These are phyloP conservation scores for Pammene fasciana DNA, from an alignment of 2,888 invertebrate genomes.

Conservation along the genomic window DNA sequence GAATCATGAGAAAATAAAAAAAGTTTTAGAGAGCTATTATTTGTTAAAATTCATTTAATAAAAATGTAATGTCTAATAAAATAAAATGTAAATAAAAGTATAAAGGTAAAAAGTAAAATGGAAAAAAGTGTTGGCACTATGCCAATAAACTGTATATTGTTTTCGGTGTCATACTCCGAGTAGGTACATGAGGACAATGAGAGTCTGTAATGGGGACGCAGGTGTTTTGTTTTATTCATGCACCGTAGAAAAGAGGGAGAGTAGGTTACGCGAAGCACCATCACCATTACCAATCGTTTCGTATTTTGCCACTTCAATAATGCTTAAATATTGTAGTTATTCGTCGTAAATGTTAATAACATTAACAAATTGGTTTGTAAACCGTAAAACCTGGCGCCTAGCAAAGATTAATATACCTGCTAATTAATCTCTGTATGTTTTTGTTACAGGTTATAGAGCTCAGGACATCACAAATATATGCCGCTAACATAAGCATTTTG, in stretches of 20 bases:
- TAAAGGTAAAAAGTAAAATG: too few species aligned
- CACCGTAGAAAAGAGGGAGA: slow-evolving; percentile 40
- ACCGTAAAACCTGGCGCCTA: background rate
- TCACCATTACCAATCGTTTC: slow-evolving; percentile 4
- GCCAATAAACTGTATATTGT: slow-evolving; percentile 46
- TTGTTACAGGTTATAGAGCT: slow-evolving; percentile 75
- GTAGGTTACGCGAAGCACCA: slow-evolving; percentile 33
- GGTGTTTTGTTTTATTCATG: slow-evolving; percentile 41
- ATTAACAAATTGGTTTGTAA: background rate
- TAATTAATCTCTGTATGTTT: slow-evolving; percentile 43
- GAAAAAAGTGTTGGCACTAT: slow-evolving; percentile 27
- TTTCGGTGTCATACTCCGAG: slow-evolving; percentile 41
- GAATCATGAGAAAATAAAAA: too few species aligned
- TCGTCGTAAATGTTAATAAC: background rate
- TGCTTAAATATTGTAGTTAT: slow-evolving; percentile 38
- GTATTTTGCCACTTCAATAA: slow-evolving; percentile 13
- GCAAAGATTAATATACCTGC: slow-evolving; percentile 6
- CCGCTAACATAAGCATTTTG: slow-evolving; percentile 64
- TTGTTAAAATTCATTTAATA: too few species aligned
- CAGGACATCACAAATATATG: slow-evolving; percentile 70
- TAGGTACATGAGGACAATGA: slow-evolving; percentile 25
- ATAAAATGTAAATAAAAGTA: too few species aligned
- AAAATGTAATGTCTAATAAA: too few species aligned
- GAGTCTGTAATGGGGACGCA: slow-evolving; percentile 36
- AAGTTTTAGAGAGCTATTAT: too few species aligned